Percentiles rank a stretch among this genome's conserved stretches.
Evolutionary conservation across 2,888 invertebrate species (phyloP).

Genomic region (Orthosia incerta): DNA sequence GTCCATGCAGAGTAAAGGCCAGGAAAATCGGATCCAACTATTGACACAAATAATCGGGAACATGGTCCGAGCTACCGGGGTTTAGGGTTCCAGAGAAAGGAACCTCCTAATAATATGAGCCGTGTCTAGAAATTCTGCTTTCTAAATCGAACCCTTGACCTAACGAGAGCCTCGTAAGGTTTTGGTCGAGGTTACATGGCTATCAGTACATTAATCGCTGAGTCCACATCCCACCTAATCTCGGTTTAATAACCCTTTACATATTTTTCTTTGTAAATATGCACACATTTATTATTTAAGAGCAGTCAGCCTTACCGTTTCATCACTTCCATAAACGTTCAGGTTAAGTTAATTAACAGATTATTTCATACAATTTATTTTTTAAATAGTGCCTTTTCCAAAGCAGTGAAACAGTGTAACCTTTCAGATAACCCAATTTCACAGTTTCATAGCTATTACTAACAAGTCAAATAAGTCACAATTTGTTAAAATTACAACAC

Average conservation of each 20-base stretch:
- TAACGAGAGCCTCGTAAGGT: too few species aligned
- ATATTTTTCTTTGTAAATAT: too few species aligned
- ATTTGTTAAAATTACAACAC: constrained; percentile 21
- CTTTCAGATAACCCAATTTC: background rate
- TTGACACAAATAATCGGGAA: background rate
- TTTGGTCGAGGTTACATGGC: too few species aligned
- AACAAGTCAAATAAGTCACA: constrained; percentile 1
- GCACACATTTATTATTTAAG: too few species aligned
- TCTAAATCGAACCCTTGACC: too few species aligned
- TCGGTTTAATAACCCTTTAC: background rate
- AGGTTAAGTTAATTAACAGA: background rate
- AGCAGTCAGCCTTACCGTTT: too few species aligned
- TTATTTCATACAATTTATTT: background rate
- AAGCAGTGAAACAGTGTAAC: background rate
- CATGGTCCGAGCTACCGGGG: too few species aligned
- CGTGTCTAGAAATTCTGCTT: too few species aligned
- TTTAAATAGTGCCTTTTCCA: background rate
- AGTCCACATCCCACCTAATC: too few species aligned
- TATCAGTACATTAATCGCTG: too few species aligned
- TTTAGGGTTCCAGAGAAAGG: too few species aligned
- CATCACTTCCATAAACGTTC: background rate
- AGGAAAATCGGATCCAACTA: background rate
- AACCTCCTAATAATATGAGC: too few species aligned
- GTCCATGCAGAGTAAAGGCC: background rate
- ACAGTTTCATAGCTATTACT: background rate